Evolutionary conservation across 2,888 invertebrate species (phyloP).

Genomic region (Chrysolina americana): DNA sequence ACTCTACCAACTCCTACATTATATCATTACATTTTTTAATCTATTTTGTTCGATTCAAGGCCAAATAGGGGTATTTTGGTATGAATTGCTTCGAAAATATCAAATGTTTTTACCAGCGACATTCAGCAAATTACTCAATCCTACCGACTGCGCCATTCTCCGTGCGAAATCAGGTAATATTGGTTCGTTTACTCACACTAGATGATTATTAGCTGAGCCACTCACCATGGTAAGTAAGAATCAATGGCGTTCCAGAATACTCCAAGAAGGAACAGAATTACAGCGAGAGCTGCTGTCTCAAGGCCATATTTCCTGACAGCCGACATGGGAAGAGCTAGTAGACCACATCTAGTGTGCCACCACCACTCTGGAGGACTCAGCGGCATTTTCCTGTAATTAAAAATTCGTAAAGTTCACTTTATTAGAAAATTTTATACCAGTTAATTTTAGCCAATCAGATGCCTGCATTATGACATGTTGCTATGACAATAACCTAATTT

Average conservation of each 20-base stretch:
- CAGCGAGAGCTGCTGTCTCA: conserved; percentile 80
- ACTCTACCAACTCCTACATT: not conserved
- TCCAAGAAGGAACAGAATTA: conserved; percentile 81
- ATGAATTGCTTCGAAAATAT: no score
- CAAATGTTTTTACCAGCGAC: no score
- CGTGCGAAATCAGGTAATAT: not conserved
- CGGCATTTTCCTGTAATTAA: conserved; percentile 76
- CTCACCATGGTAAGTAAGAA: conserved; percentile 81
- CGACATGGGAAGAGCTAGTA: conserved; percentile 85
- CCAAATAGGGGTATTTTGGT: no score
- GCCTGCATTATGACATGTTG: no score
- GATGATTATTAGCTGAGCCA: conserved; percentile 33
- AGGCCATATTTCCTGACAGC: conserved; percentile 82
- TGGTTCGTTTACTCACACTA: not conserved
- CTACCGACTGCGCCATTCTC: not conserved
- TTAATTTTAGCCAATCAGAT: no score
- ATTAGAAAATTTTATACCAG: no score
- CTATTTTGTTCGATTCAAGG: no score
- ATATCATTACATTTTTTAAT: not conserved
- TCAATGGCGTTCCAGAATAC: conserved; percentile 87
- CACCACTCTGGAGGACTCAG: conserved; percentile 89
- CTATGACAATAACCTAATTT: no score
- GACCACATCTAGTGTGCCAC: conserved; percentile 87
- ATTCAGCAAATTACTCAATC: not conserved
- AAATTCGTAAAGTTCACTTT: not conserved